Evolutionary conservation across 2,888 invertebrate genomes (phyloP), one percentile per base, ranked within the genome.

Genomic region (Melanostoma mellinum): DNA sequence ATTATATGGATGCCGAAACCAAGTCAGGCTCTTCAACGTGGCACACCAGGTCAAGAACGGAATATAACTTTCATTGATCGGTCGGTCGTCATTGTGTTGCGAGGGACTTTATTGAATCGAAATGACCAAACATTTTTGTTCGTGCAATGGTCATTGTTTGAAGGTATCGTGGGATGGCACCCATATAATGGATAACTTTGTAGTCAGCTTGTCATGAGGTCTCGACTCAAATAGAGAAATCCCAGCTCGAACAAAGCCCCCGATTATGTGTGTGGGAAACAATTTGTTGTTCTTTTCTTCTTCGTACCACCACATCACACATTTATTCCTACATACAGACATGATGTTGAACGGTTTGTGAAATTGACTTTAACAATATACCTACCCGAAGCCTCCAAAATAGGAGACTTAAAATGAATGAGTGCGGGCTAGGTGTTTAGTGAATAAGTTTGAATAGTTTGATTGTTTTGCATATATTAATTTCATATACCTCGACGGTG

Each of bases 111-210:
- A 79, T 84, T 84, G 82, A 84, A 84, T 84, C 78, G 82, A 84
- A 78, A 84, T 84, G 84, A 84, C 84, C 84, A 84, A 84, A 84
- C 84, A 84, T 78, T 84, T 84, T 84, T 84, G 74, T 75, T 58
- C 55, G 60, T 36, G 79, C 75, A 84, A 84, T 84, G 75, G 71
- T 72, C 74, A 84, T 84, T 84, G 84, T 84, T 78, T 75, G 84
- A 38, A 38, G 32, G 20, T 65, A 48, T 65, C 84, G 84, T 84
- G 84, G 84, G 84, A 84, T 84, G 84, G 84, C 79, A 84, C 79
- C 84, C 74, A 74, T 79, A 79, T 79, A 84, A 75, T 84, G 79
- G 84, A 78, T 68, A 74, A 74, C 74, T 79, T 20, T 71, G 65
- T 65, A 84, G 74, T 74, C 84, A 71, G 84, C 84, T 84, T 84